A percentile compares a stretch with the other conserved stretches of the same genome.
These are phyloP conservation scores for Athalia cordata DNA, from an alignment of 2,888 invertebrate species.

Conservation along the genomic window DNA sequence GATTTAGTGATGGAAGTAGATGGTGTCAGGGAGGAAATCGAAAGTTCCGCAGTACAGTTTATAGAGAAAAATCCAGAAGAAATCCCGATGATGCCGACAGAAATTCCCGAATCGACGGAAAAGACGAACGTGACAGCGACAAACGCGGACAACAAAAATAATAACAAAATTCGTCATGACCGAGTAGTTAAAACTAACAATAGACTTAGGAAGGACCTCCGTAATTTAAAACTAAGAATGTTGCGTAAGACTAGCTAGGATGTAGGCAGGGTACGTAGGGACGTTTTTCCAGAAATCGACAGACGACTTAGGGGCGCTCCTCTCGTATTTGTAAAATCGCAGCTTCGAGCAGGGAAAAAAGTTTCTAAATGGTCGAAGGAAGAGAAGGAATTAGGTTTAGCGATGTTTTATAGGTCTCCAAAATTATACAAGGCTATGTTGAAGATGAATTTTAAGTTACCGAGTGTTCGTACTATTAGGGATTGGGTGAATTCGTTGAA, in stretches of 20 bases:
- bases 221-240: constrained; percentile 1
- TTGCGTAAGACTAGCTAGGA: background rate
- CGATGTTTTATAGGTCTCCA: background rate
- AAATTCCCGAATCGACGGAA: background rate
- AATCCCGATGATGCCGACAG: background rate
- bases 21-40: background rate
- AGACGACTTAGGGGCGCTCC: background rate
- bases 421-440: constrained; percentile 7
- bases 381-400: background rate
- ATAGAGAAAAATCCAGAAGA: background rate
- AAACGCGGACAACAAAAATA: background rate
- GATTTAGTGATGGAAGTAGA: background rate
- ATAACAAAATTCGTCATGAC: background rate
- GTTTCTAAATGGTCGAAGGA: constrained; percentile 24
- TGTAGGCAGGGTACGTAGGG: background rate
- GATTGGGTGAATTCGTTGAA: background rate
- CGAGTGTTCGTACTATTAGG: background rate
- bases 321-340: constrained; percentile 49
- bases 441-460: background rate
- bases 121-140: background rate
- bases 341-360: constrained; percentile 51
- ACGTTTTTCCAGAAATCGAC: background rate
- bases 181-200: no score
- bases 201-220: background rate
- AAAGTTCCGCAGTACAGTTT: background rate